A percentile compares a stretch with the other conserved stretches of the same genome.
phyloP scores from a whole-genome alignment of 1,140 invertebrate species.

The Ceratosolen fusciceps region DNA sequence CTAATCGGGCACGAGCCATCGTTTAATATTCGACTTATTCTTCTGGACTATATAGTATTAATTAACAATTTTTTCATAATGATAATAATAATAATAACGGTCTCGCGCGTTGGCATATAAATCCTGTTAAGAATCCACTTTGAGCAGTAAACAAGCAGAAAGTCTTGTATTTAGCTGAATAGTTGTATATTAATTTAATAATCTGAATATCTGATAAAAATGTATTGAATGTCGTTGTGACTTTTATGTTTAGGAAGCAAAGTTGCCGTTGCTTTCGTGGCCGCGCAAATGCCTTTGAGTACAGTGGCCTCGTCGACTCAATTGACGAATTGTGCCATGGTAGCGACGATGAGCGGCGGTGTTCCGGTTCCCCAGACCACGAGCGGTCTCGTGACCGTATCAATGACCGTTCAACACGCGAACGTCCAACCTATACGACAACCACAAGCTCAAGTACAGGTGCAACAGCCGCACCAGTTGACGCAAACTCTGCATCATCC shows the following conservation, averaged over 20 bases:
- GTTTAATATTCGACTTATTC: too few species aligned
- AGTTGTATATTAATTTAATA: too few species aligned
- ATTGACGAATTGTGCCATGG: constrained; percentile 56
- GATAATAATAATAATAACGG: too few species aligned
- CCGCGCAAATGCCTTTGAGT: constrained; percentile 75
- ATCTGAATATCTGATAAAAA: too few species aligned
- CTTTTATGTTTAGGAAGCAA: constrained; percentile 32
- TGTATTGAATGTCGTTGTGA: too few species aligned
- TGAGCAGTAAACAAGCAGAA: too few species aligned
- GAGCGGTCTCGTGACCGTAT: constrained; percentile 47
- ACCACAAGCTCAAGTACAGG: constrained; percentile 48
- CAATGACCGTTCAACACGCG: constrained; percentile 54
- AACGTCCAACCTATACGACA: constrained; percentile 23
- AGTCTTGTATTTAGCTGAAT: too few species aligned
- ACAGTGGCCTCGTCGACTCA: constrained; percentile 74
- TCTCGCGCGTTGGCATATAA: too few species aligned
- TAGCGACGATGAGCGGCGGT: constrained; percentile 53
- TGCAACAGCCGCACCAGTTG: constrained; percentile 49
- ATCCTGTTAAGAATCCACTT: too few species aligned
- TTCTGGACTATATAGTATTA: too few species aligned
- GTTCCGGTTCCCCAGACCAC: constrained; percentile 55
- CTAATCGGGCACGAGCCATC: too few species aligned
- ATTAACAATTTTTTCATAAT: too few species aligned
- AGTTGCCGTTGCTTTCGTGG: constrained; percentile 50
- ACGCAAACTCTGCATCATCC: constrained; percentile 49